These are phyloP conservation scores for Mionectes olivaceus DNA, from an alignment of 2,797 vertebrate genomes.

Conservation along the genomic window DNA sequence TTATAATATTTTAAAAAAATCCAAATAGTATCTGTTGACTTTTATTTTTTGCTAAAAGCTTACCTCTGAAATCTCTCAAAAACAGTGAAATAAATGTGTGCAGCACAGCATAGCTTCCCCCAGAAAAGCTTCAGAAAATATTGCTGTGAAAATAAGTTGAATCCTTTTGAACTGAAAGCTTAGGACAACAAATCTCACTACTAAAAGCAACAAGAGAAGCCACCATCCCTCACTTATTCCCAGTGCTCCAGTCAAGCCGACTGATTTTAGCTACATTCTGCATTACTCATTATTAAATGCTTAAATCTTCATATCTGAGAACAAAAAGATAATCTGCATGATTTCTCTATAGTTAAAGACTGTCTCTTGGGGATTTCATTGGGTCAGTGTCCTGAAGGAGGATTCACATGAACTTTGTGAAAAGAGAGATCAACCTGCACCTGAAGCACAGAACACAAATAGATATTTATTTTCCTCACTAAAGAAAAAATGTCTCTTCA, in stretches of 20 bases:
- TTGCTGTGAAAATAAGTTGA: neutral
- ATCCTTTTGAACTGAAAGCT: neutral
- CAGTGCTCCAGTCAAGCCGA: neutral
- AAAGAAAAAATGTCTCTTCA: neutral
- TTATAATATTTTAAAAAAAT: neutral
- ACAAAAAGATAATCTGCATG: neutral
- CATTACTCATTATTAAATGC: neutral
- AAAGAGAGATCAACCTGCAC: neutral
- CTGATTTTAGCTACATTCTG: neutral
- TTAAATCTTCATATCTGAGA: neutral
- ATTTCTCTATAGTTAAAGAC: neutral
- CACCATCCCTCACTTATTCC: neutral
- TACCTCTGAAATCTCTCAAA: neutral
- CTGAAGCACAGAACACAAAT: neutral
- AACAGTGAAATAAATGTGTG: neutral
- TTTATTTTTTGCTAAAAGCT: neutral
- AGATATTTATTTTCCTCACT: neutral
- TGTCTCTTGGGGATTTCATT: neutral
- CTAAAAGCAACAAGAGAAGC: neutral
- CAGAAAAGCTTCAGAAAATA: neutral
- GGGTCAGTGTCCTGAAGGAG: neutral
- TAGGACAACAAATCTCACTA: neutral
- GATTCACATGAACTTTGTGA: neutral
- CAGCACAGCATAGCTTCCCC: neutral
- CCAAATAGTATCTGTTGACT: no score